A percentile compares a stretch with the other conserved stretches of the same genome.
These are phyloP conservation scores for Ophion slaviceki DNA, from an alignment of 2,888 invertebrate genomes.

Conservation along the genomic window DNA sequence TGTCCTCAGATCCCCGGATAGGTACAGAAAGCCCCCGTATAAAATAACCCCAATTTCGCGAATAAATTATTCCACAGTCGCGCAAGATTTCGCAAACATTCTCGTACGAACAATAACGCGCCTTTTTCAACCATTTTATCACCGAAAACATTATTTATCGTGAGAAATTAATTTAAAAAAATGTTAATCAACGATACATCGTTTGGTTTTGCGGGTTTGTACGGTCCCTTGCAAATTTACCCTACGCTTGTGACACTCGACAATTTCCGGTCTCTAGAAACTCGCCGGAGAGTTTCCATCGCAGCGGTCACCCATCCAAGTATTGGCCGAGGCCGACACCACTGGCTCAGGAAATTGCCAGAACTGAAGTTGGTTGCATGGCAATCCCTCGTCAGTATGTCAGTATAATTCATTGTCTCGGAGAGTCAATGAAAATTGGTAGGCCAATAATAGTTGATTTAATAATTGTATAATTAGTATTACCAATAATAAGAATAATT, in stretches of 20 bases:
- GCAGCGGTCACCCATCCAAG: neutral
- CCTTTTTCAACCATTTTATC: neutral
- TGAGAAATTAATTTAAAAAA: neutral
- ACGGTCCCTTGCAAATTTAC: too few species aligned
- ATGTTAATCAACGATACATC: too few species aligned
- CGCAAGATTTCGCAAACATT: neutral
- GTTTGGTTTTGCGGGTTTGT: too few species aligned
- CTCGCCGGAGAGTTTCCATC: neutral
- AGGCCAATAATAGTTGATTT: too few species aligned
- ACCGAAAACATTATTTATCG: neutral
- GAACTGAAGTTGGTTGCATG: neutral
- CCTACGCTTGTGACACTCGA: neutral
- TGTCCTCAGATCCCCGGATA: neutral
- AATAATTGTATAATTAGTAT: too few species aligned
- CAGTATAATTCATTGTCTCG: neutral
- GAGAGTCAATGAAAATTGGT: neutral
- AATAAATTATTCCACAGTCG: neutral
- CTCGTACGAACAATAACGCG: neutral
- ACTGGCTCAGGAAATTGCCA: neutral
- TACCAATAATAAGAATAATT: neutral
- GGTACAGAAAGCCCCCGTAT: neutral
- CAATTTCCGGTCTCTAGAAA: neutral
- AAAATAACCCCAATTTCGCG: conserved; percentile 10
- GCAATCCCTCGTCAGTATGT: neutral
- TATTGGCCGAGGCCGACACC: neutral